Evolutionary conservation across 2,113 vertebrate species (phyloP).

Genomic region (Oncorhynchus kisutch): DNA sequence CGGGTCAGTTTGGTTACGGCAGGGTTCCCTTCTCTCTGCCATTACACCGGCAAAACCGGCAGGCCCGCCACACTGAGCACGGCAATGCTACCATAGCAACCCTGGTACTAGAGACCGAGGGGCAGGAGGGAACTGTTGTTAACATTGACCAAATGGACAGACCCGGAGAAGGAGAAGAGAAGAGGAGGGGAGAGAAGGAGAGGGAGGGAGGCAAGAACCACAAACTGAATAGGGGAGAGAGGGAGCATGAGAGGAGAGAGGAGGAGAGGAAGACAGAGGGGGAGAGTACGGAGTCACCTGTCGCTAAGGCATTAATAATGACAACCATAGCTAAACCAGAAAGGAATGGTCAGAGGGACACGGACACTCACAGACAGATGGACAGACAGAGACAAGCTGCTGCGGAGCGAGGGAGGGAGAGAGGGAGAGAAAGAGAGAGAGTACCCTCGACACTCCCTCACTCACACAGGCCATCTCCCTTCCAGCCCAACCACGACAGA

Average conservation of each 20-base stretch:
- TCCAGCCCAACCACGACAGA: not conserved
- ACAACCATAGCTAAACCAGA: not conserved
- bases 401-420: conserved; percentile 6
- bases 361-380: not conserved
- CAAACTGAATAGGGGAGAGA: too few species aligned
- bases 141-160: not conserved
- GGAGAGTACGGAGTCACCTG: not conserved
- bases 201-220: not conserved
- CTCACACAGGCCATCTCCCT: conserved; percentile 2
- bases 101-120: not conserved
- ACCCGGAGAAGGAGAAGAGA: conserved; percentile 18
- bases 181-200: conserved; percentile 5
- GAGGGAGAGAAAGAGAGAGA: conserved; percentile 7
- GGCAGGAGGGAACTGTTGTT: not conserved
- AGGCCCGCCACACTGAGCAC: conserved; percentile 63
- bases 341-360: not conserved
- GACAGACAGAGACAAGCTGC: conserved; percentile 12
- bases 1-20: conserved; percentile 89
- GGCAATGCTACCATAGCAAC: conserved; percentile 34
- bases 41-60: conserved; percentile 74
- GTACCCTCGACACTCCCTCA: conserved; percentile 20
- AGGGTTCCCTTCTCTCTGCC: conserved; percentile 86
- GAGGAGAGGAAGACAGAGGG: not conserved
- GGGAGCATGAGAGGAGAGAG: not conserved
- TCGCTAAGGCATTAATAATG: conserved; percentile 10